phyloP scores from a whole-genome alignment of 1,140 invertebrate species.

The Halesus radiatus region DNA sequence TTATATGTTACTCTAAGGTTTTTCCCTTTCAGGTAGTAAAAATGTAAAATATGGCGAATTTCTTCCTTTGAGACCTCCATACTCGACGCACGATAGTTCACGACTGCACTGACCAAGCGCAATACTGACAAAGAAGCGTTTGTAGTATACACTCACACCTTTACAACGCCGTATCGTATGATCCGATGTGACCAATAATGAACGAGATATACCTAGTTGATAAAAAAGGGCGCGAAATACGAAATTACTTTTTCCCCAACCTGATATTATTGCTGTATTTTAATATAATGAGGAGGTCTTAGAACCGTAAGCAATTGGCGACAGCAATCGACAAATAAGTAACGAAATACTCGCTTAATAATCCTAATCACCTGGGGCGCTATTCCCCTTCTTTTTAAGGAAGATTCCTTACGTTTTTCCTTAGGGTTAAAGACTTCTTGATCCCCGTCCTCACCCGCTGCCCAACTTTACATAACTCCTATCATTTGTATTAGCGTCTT shows the following conservation, averaged over 20 bases:
- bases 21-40: background rate
- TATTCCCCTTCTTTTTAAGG: too few species aligned
- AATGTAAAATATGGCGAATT: conserved; percentile 6
- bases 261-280: background rate
- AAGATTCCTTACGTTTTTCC: too few species aligned
- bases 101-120: conserved; percentile 11
- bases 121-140: conserved; percentile 16
- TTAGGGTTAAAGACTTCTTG: too few species aligned
- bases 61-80: conserved; percentile 9
- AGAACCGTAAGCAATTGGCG: too few species aligned
- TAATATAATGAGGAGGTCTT: too few species aligned
- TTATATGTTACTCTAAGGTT: too few species aligned
- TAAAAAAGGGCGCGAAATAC: conserved; percentile 24
- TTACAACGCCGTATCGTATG: conserved; percentile 4
- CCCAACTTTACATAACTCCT: too few species aligned
- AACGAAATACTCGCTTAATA: too few species aligned
- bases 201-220: conserved; percentile 17
- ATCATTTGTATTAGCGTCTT: too few species aligned
- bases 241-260: conserved; percentile 1
- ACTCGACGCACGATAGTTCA: conserved; percentile 7
- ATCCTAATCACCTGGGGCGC: too few species aligned
- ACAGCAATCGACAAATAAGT: too few species aligned
- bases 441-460: too few species aligned
- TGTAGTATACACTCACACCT: conserved; percentile 16
- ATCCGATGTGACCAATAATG: conserved; percentile 9